phyloP scores from a whole-genome alignment of 2,888 invertebrate species.

The Stramonita haemastoma region DNA sequence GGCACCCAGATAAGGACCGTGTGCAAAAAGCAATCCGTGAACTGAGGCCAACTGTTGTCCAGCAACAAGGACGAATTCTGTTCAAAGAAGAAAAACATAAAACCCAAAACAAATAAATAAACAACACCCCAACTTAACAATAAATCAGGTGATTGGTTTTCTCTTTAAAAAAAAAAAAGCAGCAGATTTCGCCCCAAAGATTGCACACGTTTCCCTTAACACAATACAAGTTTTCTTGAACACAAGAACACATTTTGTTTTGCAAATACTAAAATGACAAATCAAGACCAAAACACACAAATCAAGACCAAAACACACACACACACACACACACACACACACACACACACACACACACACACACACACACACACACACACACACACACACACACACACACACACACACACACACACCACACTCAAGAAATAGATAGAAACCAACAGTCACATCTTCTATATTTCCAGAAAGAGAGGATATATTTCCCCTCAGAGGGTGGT shows the following conservation, averaged over 20 bases:
- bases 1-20: slow-evolving; percentile 49
- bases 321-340: not conserved
- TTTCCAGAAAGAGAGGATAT: no score
- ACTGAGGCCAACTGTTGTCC: slow-evolving; percentile 45
- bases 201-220: no score
- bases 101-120: not conserved
- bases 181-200: not conserved
- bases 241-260: not conserved
- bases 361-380: not conserved
- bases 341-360: slow-evolving; percentile 10
- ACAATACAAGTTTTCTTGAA: no score
- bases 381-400: slow-evolving; percentile 11
- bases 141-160: not conserved
- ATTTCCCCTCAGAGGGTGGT: no score
- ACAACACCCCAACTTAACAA: not conserved
- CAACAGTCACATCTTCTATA: no score
- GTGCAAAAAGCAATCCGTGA: slow-evolving; percentile 49
- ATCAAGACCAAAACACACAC: no score
- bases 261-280: not conserved
- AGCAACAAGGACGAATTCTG: slow-evolving; percentile 43
- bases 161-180: no score
- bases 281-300: no score
- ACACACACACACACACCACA: slow-evolving; percentile 10
- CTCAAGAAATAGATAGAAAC: no score
- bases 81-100: no score